A percentile compares a stretch with the other conserved stretches of the same genome.
Evolutionary conservation across 2,797 vertebrate species (phyloP).

Genomic region (Huso huso): DNA sequence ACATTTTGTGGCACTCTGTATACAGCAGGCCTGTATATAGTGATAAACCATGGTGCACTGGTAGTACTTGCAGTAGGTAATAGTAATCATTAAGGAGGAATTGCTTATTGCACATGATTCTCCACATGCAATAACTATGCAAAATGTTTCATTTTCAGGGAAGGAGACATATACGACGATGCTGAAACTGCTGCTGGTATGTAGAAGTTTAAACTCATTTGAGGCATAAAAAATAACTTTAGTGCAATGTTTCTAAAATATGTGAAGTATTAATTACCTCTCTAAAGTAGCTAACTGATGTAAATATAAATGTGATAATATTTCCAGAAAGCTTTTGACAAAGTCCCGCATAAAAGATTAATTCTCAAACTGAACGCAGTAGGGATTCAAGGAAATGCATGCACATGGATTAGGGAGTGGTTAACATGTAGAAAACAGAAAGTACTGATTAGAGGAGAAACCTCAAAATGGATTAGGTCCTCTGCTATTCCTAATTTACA

Average conservation of each 20-base stretch:
- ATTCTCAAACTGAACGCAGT: too few relatives aligned
- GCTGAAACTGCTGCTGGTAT: conserved; percentile 50
- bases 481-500: too few relatives aligned
- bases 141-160: conserved; percentile 45
- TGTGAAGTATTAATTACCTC: background rate
- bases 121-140: conserved; percentile 12
- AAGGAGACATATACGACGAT: conserved; percentile 73
- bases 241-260: background rate
- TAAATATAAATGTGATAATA: background rate
- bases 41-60: background rate
- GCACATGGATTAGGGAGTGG: too few relatives aligned
- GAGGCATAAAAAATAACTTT: background rate
- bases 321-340: background rate
- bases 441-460: too few relatives aligned
- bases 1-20: background rate
- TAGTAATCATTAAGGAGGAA: background rate
- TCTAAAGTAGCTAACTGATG: background rate
- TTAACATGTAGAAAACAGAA: too few relatives aligned
- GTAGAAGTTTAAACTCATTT: conserved; percentile 11
- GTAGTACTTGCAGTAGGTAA: background rate
- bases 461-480: too few relatives aligned
- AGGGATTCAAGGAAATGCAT: too few relatives aligned
- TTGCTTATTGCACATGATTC: background rate
- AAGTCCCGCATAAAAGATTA: too few relatives aligned
- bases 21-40: background rate